Percentiles rank a stretch among this genome's conserved stretches.
phyloP scores from a whole-genome alignment of 2,113 vertebrate species.

The Pangasianodon hypophthalmus region DNA sequence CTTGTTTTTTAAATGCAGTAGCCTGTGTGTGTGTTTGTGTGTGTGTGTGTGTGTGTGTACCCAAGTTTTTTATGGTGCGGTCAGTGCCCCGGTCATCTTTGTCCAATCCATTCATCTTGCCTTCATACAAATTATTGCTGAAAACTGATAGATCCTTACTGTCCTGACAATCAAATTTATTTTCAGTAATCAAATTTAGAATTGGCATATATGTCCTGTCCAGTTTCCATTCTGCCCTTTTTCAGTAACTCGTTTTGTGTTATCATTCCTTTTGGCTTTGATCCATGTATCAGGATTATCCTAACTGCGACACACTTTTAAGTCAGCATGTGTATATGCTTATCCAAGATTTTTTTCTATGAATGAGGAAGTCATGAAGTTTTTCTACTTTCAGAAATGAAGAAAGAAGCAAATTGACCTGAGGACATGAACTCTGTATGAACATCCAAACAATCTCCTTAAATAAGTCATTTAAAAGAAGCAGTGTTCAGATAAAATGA shows the following conservation, averaged over 20 bases:
- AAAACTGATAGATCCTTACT: neutral
- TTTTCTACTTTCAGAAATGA: neutral
- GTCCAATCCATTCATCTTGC: no score
- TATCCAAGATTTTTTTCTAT: neutral
- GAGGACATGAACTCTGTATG: neutral
- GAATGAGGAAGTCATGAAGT: neutral
- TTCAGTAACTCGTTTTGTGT: no score
- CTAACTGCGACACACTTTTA: no score
- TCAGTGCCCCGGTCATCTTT: no score
- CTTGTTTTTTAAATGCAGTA: neutral
- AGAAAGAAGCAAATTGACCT: neutral
- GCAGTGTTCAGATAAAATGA: neutral
- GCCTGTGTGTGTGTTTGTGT: neutral
- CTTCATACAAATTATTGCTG: neutral
- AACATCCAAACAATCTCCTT: neutral
- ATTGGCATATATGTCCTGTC: neutral
- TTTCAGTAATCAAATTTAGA: neutral
- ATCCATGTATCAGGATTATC: no score
- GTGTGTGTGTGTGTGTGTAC: neutral
- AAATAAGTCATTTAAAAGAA: neutral
- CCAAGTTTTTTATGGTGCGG: no score
- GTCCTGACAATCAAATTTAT: neutral
- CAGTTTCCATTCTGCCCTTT: no score
- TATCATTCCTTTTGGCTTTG: no score
- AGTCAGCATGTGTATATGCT: no score